These are phyloP conservation scores for Craniophora ligustri DNA, from an alignment of 2,888 invertebrate genomes.

Conservation along the genomic window DNA sequence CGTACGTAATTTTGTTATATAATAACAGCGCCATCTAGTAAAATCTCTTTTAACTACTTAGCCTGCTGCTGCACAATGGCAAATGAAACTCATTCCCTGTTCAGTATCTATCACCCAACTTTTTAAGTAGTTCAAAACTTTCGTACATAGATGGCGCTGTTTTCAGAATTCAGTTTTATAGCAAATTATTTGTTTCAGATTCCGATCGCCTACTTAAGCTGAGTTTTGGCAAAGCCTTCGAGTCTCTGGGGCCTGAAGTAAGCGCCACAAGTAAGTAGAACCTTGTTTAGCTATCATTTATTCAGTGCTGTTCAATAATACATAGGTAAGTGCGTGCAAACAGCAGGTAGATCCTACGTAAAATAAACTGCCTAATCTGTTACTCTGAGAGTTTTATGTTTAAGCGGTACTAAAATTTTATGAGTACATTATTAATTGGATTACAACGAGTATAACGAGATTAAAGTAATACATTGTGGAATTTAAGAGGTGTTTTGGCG, in stretches of 20 bases:
- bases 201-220: conserved; percentile 84
- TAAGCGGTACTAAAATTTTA: conserved; percentile 22
- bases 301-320: conserved; percentile 54
- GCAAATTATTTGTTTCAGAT: conserved; percentile 72
- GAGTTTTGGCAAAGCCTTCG: conserved; percentile 86
- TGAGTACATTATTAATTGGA: conserved; percentile 25
- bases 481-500: not conserved
- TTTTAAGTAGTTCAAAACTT: not conserved
- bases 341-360: conserved; percentile 29
- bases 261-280: conserved; percentile 92
- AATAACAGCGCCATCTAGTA: conserved; percentile 55
- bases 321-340: conserved; percentile 50
- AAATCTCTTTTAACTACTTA: not conserved
- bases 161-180: not conserved
- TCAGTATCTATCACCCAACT: not conserved
- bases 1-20: too few species aligned
- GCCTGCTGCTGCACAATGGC: not conserved
- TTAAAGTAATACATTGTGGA: conserved; percentile 16
- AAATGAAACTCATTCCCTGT: not conserved
- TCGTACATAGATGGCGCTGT: conserved; percentile 61
- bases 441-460: conserved; percentile 8
- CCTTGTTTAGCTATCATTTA: conserved; percentile 44
- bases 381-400: conserved; percentile 27
- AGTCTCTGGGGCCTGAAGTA: conserved; percentile 92
- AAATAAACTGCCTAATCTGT: conserved; percentile 21